Conservation (phyloP, 2,888 invertebrate species). For the Clepsis dumicolana region DNA sequence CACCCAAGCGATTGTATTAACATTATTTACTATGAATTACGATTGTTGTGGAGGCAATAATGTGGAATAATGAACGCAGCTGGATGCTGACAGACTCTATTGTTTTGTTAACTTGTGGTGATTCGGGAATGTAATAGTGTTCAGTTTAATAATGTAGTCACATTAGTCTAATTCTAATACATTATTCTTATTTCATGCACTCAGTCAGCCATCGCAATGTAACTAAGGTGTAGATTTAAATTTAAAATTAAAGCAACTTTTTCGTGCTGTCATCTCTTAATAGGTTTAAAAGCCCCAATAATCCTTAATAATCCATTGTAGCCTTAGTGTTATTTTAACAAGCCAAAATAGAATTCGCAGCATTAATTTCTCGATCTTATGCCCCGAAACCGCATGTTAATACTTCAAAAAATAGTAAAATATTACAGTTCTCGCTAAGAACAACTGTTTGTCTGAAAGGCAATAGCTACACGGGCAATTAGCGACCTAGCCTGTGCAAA, state of each 20-base stretch:
- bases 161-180: not conserved
- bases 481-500: slow-evolving; percentile 45
- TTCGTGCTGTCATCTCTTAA: too few species aligned
- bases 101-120: slow-evolving; percentile 38
- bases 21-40: slow-evolving; percentile 48
- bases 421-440: slow-evolving; percentile 34
- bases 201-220: too few species aligned
- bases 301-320: too few species aligned
- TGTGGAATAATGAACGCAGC: slow-evolving; percentile 43
- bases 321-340: too few species aligned
- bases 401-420: not conserved
- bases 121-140: slow-evolving; percentile 14
- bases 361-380: not conserved
- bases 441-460: slow-evolving; percentile 37
- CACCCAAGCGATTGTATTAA: slow-evolving; percentile 48
- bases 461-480: slow-evolving; percentile 44
- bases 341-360: not conserved
- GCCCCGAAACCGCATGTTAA: not conserved
- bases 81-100: slow-evolving; percentile 43
- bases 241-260: too few species aligned
- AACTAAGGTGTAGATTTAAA: too few species aligned
- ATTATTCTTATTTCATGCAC: too few species aligned
- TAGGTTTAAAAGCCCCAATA: too few species aligned
- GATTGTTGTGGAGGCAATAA: slow-evolving; percentile 42
- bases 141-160: not conserved